phyloP scores from a whole-genome alignment of 2,888 invertebrate genomes.

The Agonopterix alstromeriana region DNA sequence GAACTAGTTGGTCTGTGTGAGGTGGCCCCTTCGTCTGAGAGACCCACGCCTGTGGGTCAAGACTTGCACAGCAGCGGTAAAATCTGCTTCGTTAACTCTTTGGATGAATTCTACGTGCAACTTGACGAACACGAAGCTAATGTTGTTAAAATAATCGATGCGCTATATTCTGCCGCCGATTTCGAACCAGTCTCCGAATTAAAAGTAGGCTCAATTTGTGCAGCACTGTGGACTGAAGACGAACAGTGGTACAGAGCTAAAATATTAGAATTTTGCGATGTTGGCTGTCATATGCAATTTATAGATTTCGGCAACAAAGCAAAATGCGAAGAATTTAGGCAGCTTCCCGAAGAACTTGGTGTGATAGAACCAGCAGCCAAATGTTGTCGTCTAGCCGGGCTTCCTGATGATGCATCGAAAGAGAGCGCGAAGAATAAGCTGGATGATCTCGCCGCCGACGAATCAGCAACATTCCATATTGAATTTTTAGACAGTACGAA shows the following conservation, averaged over 20 bases:
- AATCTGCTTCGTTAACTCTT: constrained; percentile 81
- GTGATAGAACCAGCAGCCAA: constrained; percentile 77
- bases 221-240: constrained; percentile 81
- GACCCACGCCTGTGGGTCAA: constrained; percentile 58
- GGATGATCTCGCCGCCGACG: constrained; percentile 46
- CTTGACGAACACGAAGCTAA: constrained; percentile 73
- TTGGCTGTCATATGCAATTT: constrained; percentile 77
- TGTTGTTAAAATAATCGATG: constrained; percentile 78
- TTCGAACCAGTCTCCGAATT: constrained; percentile 71
- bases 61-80: constrained; percentile 74
- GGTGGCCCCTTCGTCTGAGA: constrained; percentile 43
- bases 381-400: constrained; percentile 76
- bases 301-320: constrained; percentile 84
- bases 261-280: constrained; percentile 76
- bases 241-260: constrained; percentile 81
- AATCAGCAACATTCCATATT: constrained; percentile 67
- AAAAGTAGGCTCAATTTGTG: constrained; percentile 78
- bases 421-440: constrained; percentile 48
- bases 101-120: constrained; percentile 86
- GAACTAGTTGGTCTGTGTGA: constrained; percentile 75
- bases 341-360: constrained; percentile 77
- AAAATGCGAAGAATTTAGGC: constrained; percentile 74
- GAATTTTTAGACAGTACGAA: constrained; percentile 77
- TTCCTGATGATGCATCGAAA: constrained; percentile 64
- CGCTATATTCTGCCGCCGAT: constrained; percentile 66